Evolutionary conservation across 2,113 vertebrate genomes (phyloP).

Genomic region (Dendropsophus ebraccatus): DNA sequence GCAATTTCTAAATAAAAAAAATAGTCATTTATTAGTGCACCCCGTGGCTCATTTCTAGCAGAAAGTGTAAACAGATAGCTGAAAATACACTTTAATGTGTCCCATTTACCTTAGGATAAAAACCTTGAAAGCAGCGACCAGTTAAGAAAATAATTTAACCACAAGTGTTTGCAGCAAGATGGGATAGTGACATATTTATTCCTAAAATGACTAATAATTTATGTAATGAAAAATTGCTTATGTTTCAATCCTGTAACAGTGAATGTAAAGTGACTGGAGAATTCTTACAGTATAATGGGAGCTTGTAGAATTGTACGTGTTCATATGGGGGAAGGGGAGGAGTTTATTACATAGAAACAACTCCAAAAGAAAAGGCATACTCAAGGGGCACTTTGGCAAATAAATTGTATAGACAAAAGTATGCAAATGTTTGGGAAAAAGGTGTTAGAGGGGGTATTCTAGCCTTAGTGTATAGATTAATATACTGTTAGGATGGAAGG

Average conservation of each 20-base stretch:
- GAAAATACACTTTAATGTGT: not conserved
- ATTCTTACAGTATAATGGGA: not conserved
- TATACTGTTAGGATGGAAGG: too few species aligned
- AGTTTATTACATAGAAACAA: too few species aligned
- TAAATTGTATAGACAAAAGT: too few species aligned
- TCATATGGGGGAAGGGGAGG: too few species aligned
- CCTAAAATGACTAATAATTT: not conserved
- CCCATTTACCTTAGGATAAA: not conserved
- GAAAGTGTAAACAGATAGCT: not conserved
- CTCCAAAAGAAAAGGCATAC: too few species aligned
- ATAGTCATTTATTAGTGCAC: not conserved
- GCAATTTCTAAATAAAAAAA: too few species aligned
- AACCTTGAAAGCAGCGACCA: not conserved
- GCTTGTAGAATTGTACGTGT: too few species aligned
- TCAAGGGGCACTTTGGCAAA: too few species aligned
- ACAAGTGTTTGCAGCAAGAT: not conserved
- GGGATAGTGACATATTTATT: not conserved
- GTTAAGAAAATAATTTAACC: not conserved
- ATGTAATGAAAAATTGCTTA: not conserved
- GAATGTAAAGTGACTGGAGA: not conserved
- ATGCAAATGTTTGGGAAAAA: too few species aligned
- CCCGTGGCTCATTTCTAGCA: not conserved
- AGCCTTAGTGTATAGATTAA: too few species aligned
- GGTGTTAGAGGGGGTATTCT: too few species aligned
- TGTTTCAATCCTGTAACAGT: not conserved